A percentile compares a stretch with the other conserved stretches of the same genome.
phyloP scores from a whole-genome alignment of 2,113 vertebrate genomes.

The Nycticryphes semicollaris region DNA sequence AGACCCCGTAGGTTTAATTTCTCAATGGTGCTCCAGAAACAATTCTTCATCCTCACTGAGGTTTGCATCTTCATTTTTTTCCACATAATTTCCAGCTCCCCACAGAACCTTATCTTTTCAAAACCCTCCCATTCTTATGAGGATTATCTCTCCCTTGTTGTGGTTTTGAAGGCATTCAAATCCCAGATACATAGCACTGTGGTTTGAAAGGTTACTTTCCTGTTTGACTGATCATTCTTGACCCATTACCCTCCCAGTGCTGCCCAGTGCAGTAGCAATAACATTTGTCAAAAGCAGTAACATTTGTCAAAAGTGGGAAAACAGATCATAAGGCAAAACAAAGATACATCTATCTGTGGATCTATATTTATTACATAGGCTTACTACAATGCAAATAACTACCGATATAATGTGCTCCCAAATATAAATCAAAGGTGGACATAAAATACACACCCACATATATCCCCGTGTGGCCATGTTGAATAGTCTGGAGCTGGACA shows the following conservation, averaged over 20 bases:
- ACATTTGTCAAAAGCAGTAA: not conserved
- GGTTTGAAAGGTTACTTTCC: slow-evolving; percentile 40
- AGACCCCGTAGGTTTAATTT: slow-evolving; percentile 52
- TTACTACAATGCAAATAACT: not conserved
- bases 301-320: not conserved
- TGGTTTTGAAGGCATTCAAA: slow-evolving; percentile 55
- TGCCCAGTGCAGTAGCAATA: not conserved
- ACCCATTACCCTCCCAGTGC: not conserved
- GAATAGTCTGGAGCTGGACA: not conserved
- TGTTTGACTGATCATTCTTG: not conserved
- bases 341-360: not conserved
- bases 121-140: slow-evolving; percentile 22
- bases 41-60: slow-evolving; percentile 53
- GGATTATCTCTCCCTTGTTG: slow-evolving; percentile 17
- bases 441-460: not conserved
- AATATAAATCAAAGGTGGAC: not conserved
- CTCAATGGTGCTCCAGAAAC: slow-evolving; percentile 45
- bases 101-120: slow-evolving; percentile 4
- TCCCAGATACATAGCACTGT: slow-evolving; percentile 5
- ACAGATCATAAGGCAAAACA: not conserved
- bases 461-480: not conserved
- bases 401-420: not conserved
- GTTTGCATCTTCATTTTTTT: slow-evolving; percentile 15
- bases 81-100: slow-evolving; percentile 36
- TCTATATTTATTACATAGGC: not conserved